These are phyloP conservation scores for Amphipoea oculea DNA, from an alignment of 2,888 invertebrate species.

Conservation along the genomic window DNA sequence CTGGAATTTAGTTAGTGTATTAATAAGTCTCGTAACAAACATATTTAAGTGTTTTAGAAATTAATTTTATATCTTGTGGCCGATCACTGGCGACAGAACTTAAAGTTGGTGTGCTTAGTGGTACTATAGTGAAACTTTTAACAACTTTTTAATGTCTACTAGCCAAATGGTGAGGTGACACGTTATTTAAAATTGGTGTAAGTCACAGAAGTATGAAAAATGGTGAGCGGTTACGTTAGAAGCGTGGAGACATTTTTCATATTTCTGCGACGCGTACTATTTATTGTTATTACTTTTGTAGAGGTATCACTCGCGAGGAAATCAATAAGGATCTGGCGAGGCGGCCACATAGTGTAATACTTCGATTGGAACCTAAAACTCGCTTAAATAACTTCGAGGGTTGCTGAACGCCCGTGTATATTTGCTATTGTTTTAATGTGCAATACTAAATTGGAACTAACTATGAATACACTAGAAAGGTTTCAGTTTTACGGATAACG, in stretches of 20 bases:
- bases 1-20: conserved; percentile 79
- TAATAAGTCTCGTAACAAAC: conserved; percentile 65
- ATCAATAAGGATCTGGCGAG: conserved; percentile 57
- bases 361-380: conserved; percentile 71
- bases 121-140: conserved; percentile 61
- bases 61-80: conserved; percentile 69
- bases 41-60: conserved; percentile 67
- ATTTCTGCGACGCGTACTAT: conserved; percentile 46
- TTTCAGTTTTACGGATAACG: conserved; percentile 76
- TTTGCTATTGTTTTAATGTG: conserved; percentile 65
- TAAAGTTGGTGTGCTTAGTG: conserved; percentile 64
- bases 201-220: conserved; percentile 54
- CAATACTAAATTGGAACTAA: conserved; percentile 64
- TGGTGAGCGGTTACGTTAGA: conserved; percentile 29
- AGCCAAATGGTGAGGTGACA: conserved; percentile 48
- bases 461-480: conserved; percentile 76
- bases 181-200: conserved; percentile 63
- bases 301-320: conserved; percentile 66
- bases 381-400: conserved; percentile 69
- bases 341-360: conserved; percentile 67
- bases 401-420: conserved; percentile 62
- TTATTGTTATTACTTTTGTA: conserved; percentile 65
- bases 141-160: conserved; percentile 58
- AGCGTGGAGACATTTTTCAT: conserved; percentile 39
- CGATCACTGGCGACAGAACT: conserved; percentile 62